Evolutionary conservation across 30 jellyfish, hydroid and myxozoan genomes (phyloP).

Genomic region (Pelagia noctiluca): DNA sequence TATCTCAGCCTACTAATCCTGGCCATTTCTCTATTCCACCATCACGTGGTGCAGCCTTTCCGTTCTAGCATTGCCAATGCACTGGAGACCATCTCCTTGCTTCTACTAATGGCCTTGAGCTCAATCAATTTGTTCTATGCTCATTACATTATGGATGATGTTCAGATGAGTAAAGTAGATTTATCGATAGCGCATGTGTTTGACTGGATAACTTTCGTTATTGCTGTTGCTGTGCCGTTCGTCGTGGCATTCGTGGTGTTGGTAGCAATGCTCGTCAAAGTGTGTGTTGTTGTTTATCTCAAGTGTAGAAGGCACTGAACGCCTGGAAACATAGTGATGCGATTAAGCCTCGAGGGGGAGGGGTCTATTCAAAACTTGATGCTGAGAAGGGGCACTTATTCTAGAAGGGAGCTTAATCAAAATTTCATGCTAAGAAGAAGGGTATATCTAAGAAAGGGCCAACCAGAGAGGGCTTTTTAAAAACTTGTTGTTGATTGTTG

Average conservation of each 20-base stretch:
- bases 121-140: constrained; percentile 44
- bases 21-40: constrained; percentile 5
- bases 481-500: no score
- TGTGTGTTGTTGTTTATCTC: background rate
- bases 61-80: constrained; percentile 19
- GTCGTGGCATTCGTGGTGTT: background rate
- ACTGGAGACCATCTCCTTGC: constrained; percentile 35
- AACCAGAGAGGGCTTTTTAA: no score
- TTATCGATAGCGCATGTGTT: background rate
- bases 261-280: background rate
- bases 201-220: constrained; percentile 8
- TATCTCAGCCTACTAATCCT: constrained; percentile 11
- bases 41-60: constrained; percentile 30
- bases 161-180: background rate
- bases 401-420: no score
- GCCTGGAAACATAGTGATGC: background rate
- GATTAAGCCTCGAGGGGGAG: no score
- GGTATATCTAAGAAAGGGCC: no score
- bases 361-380: no score
- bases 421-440: no score
- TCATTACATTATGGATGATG: constrained; percentile 22
- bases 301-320: background rate
- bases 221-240: constrained; percentile 13
- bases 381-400: no score
- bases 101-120: background rate